Evolutionary conservation across 2,113 vertebrate genomes (phyloP).

Genomic region (Polypterus senegalus): DNA sequence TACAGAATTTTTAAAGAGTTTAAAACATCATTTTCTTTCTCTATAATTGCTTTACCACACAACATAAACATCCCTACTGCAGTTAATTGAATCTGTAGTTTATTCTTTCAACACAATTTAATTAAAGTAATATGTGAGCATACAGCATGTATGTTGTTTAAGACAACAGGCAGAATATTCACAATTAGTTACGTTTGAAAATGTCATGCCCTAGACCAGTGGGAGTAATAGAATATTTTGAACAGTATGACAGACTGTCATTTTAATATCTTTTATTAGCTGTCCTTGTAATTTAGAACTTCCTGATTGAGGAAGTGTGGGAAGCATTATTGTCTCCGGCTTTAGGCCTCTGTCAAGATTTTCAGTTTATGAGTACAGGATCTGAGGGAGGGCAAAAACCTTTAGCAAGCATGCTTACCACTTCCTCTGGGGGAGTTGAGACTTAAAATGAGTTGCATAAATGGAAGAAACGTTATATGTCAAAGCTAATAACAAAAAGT

Average conservation of each 20-base stretch:
- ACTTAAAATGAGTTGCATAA: slow-evolving; percentile 33
- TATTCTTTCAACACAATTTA: no score
- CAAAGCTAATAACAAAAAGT: not conserved
- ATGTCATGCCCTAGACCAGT: slow-evolving; percentile 1
- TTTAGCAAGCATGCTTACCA: slow-evolving; percentile 25
- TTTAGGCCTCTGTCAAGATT: slow-evolving; percentile 22
- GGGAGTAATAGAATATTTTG: slow-evolving; percentile 33
- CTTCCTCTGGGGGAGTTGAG: slow-evolving; percentile 30
- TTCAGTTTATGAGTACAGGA: slow-evolving; percentile 31
- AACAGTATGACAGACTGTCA: slow-evolving; percentile 29
- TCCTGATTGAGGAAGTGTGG: slow-evolving; percentile 43
- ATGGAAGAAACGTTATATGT: not conserved
- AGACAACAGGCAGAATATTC: no score
- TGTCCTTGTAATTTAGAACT: slow-evolving; percentile 50
- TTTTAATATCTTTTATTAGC: slow-evolving; percentile 44
- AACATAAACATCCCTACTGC: no score
- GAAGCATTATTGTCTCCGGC: slow-evolving; percentile 28
- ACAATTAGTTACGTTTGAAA: not conserved
- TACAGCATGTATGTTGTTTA: no score
- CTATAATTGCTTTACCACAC: no score
- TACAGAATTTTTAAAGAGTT: no score
- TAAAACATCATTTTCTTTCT: no score
- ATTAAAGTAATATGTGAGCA: no score
- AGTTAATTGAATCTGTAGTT: no score
- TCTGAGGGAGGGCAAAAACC: slow-evolving; percentile 26